Evolutionary conservation across 2,888 invertebrate species (phyloP).

Genomic region (Drosophila putrida): DNA sequence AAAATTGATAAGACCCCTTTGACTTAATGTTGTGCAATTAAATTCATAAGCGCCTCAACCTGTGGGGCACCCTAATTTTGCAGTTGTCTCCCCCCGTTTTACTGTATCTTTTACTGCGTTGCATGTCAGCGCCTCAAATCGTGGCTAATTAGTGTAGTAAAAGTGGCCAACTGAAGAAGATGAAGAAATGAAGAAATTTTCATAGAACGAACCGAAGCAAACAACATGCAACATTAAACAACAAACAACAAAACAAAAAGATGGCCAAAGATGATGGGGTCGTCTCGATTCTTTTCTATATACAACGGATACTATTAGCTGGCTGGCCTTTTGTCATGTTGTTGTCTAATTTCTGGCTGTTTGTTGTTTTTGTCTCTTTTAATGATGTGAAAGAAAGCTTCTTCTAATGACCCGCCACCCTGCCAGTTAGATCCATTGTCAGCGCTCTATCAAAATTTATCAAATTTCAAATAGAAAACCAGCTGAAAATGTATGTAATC

Average conservation of each 20-base stretch:
- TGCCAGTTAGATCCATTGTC: slow-evolving; percentile 47
- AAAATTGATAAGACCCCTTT: slow-evolving; percentile 64
- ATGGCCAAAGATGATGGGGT: slow-evolving; percentile 21
- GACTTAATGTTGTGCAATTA: slow-evolving; percentile 75
- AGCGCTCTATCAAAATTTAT: slow-evolving; percentile 43
- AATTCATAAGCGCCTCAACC: slow-evolving; percentile 74
- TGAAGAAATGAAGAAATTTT: slow-evolving; percentile 78
- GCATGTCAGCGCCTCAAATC: slow-evolving; percentile 74
- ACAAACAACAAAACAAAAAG: slow-evolving; percentile 27
- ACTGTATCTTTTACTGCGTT: slow-evolving; percentile 28
- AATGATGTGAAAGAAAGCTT: slow-evolving; percentile 80
- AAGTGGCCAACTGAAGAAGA: slow-evolving; percentile 64
- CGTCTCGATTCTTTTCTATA: slow-evolving; percentile 50
- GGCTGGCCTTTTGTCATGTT: slow-evolving; percentile 61
- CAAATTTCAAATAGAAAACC: slow-evolving; percentile 30
- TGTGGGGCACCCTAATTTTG: slow-evolving; percentile 71
- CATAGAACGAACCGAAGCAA: slow-evolving; percentile 56
- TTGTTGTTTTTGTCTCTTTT: slow-evolving; percentile 49
- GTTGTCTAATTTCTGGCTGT: slow-evolving; percentile 51
- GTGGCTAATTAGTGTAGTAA: slow-evolving; percentile 75
- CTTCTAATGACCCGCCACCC: slow-evolving; percentile 68
- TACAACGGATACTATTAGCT: slow-evolving; percentile 59
- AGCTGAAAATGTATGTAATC: slow-evolving; percentile 21
- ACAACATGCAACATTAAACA: slow-evolving; percentile 46
- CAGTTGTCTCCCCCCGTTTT: slow-evolving; percentile 34